phyloP scores from a whole-genome alignment of 2,888 invertebrate species.

The Eudemis profundana region DNA sequence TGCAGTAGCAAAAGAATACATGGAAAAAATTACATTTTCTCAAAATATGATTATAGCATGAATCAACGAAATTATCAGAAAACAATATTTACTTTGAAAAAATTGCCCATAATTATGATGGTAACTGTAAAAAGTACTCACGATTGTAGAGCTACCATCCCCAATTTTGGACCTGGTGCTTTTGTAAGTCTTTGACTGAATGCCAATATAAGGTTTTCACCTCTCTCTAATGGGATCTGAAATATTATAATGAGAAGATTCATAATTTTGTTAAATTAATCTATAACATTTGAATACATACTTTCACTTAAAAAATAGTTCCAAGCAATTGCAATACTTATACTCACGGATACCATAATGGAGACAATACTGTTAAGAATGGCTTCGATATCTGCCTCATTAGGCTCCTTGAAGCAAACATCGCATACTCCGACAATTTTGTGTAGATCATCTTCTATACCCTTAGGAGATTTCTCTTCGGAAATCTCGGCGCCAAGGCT shows the following conservation, averaged over 20 bases:
- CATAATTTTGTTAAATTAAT: no score
- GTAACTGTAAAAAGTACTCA: slow-evolving; percentile 83
- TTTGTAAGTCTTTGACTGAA: slow-evolving; percentile 97
- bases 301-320: no score
- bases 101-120: no score
- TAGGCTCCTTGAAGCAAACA: slow-evolving; percentile 94
- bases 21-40: no score
- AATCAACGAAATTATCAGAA: no score
- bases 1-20: no score
- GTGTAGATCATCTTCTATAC: slow-evolving; percentile 96
- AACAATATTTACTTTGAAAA: no score
- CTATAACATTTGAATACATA: no score
- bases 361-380: slow-evolving; percentile 98
- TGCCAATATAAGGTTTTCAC: slow-evolving; percentile 94
- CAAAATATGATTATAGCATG: no score
- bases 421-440: slow-evolving; percentile 98
- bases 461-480: slow-evolving; percentile 95
- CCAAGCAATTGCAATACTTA: no score
- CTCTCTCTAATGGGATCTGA: slow-evolving; percentile 93
- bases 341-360: slow-evolving; percentile 93
- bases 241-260: slow-evolving; percentile 39
- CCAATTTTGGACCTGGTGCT: slow-evolving; percentile 92
- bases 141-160: slow-evolving; percentile 93
- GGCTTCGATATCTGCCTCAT: slow-evolving; percentile 95
- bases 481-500: slow-evolving; percentile 97